Conservation (phyloP, 2,113 vertebrate genomes). For the Corythoichthys intestinalis region DNA sequence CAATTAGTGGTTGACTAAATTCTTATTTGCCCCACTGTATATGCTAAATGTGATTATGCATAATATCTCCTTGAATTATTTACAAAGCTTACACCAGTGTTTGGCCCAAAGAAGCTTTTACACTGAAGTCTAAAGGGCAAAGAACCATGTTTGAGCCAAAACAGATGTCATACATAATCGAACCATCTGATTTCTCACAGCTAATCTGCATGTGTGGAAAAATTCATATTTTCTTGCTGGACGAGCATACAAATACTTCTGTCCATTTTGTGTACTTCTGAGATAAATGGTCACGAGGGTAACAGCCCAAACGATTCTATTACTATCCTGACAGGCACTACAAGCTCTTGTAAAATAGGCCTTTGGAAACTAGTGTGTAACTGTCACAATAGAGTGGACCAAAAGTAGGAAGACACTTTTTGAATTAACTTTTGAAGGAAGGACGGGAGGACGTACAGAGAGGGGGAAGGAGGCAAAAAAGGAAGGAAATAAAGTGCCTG, state of each 20-base stretch:
- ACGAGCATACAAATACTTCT: background rate
- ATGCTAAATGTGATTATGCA: too few species aligned
- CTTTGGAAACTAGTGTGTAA: background rate
- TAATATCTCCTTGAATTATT: background rate
- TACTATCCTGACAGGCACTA: background rate
- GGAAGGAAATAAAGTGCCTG: background rate
- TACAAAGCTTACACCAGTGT: too few species aligned
- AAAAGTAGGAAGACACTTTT: background rate
- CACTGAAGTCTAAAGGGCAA: too few species aligned
- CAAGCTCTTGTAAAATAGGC: background rate
- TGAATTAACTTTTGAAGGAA: background rate
- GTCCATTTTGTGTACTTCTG: background rate
- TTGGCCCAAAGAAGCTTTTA: too few species aligned
- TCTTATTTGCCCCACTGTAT: too few species aligned
- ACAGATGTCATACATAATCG: too few species aligned
- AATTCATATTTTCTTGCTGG: too few species aligned
- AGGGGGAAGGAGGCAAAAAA: background rate
- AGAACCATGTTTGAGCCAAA: too few species aligned
- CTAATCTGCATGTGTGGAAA: too few species aligned
- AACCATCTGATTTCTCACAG: too few species aligned
- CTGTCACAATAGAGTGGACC: background rate
- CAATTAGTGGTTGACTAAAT: too few species aligned
- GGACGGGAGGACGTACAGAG: background rate
- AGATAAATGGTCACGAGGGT: background rate
- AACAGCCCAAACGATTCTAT: background rate